phyloP scores from a whole-genome alignment of 2,888 invertebrate species.

The Seira ritae region DNA sequence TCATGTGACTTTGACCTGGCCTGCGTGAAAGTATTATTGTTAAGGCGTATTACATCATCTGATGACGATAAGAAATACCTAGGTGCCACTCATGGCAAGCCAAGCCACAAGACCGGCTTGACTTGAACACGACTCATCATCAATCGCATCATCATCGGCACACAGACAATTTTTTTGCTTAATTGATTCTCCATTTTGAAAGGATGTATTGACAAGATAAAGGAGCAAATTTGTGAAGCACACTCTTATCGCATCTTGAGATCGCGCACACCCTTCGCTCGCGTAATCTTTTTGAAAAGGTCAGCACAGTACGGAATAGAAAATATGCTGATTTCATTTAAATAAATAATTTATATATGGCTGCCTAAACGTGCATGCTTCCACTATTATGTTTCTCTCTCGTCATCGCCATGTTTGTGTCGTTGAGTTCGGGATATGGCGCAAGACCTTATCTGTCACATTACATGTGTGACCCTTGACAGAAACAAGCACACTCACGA shows the following conservation, averaged over 20 bases:
- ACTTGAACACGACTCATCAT: background rate
- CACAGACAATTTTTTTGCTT: background rate
- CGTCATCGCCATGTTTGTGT: background rate
- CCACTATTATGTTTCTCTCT: background rate
- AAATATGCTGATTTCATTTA: constrained; percentile 13
- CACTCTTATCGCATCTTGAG: background rate
- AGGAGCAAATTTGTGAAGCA: background rate
- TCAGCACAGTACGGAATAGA: background rate
- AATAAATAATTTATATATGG: background rate
- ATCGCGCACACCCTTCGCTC: constrained; percentile 15
- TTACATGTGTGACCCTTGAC: constrained; percentile 48
- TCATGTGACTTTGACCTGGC: too few species aligned
- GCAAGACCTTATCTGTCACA: constrained; percentile 54
- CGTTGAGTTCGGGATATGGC: constrained; percentile 42
- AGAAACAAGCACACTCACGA: constrained; percentile 18
- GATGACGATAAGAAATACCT: constrained; percentile 24
- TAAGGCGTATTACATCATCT: constrained; percentile 13
- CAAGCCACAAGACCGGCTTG: constrained; percentile 1
- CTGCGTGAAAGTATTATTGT: background rate
- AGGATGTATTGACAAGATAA: background rate
- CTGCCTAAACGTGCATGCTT: background rate
- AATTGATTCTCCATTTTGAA: constrained; percentile 12
- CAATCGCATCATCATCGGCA: background rate
- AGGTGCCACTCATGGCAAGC: background rate
- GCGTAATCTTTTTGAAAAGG: background rate